Evolutionary conservation across 2,888 invertebrate species (phyloP).

Genomic region (Heliconius ismenius): DNA sequence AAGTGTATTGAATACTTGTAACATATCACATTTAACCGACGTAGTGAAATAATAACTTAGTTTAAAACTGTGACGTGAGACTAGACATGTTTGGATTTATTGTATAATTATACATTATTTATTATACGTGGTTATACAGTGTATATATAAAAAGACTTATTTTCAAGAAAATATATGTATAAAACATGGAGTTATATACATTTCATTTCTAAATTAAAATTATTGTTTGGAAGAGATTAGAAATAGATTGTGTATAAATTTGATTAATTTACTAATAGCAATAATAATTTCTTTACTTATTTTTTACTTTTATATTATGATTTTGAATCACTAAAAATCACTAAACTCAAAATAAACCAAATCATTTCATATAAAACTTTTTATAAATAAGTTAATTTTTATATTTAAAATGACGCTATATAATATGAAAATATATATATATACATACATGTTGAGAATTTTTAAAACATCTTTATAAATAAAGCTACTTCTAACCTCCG

Average conservation of each 20-base stretch:
- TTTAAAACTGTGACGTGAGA: conserved; percentile 81
- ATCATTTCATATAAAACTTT: no score
- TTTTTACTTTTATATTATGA: no score
- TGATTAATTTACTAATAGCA: background rate
- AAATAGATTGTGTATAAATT: background rate
- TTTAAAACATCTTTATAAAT: background rate
- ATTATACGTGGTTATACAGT: background rate
- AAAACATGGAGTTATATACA: conserved; percentile 22
- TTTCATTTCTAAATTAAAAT: conserved; percentile 39
- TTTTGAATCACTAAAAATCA: no score
- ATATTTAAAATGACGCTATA: no score
- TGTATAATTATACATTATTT: conserved; percentile 36
- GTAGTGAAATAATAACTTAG: conserved; percentile 59
- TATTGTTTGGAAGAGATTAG: background rate
- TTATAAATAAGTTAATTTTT: no score
- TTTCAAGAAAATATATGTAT: background rate
- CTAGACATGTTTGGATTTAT: conserved; percentile 76
- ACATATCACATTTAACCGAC: background rate
- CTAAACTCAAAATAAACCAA: no score
- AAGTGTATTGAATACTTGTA: background rate
- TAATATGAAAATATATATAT: background rate
- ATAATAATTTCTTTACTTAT: no score
- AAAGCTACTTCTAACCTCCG: background rate
- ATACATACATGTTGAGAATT: no score
- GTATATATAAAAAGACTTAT: background rate